Conservation (phyloP, 2,113 vertebrate genomes). For the Austrofundulus limnaeus region DNA sequence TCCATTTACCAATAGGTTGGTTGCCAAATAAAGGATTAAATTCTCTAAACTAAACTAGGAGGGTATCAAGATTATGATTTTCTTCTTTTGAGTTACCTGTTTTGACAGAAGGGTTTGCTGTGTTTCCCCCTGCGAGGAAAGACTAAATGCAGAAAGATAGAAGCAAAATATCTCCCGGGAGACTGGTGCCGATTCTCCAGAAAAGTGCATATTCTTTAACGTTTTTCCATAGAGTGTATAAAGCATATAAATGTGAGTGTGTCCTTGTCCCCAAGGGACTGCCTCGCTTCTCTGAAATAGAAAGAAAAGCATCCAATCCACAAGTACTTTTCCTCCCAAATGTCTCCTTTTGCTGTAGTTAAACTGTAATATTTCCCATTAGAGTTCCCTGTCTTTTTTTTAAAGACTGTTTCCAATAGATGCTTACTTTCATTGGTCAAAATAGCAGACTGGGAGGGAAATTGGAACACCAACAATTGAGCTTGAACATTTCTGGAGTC, state of each 20-base stretch:
- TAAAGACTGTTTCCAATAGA: slow-evolving; percentile 54
- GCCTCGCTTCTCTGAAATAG: slow-evolving; percentile 27
- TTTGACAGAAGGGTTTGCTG: slow-evolving; percentile 15
- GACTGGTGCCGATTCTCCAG: slow-evolving; percentile 28
- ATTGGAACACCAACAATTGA: slow-evolving; percentile 7
- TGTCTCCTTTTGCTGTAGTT: slow-evolving; percentile 40
- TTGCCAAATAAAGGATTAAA: slow-evolving; percentile 15
- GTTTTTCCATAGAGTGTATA: slow-evolving; percentile 24
- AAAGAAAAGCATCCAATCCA: slow-evolving; percentile 44
- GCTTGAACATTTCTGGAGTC: slow-evolving; percentile 14
- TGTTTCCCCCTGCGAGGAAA: slow-evolving; percentile 31
- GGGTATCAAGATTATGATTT: slow-evolving; percentile 31
- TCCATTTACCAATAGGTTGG: too few relatives aligned
- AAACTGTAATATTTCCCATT: slow-evolving; percentile 44
- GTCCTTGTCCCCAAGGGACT: slow-evolving; percentile 34
- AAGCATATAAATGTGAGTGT: slow-evolving; percentile 1
- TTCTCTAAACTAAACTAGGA: slow-evolving; percentile 28
- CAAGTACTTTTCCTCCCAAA: slow-evolving; percentile 44
- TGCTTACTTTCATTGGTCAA: slow-evolving; percentile 21
- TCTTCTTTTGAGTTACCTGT: slow-evolving; percentile 27
- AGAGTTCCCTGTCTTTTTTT: slow-evolving; percentile 41
- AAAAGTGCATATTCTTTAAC: slow-evolving; percentile 26
- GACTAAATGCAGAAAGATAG: slow-evolving; percentile 31
- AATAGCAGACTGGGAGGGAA: slow-evolving; percentile 16
- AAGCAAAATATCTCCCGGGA: slow-evolving; percentile 31